Conservation (phyloP, 2,888 invertebrate species). For the Campoplex capitator region DNA sequence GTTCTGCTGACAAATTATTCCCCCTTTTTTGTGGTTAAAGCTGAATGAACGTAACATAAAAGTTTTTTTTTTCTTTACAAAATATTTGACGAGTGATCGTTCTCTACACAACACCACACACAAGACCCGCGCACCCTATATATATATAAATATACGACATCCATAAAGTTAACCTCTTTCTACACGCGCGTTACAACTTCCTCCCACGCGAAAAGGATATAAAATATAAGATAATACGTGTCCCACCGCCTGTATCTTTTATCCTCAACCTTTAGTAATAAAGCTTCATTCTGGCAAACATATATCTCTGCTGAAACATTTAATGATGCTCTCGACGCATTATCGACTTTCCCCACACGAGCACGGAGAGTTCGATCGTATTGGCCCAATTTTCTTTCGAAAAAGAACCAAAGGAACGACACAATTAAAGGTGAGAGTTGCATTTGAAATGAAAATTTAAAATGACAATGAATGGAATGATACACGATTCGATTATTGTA, state of each 20-base stretch:
- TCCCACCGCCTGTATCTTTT: neutral
- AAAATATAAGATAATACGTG: conserved; percentile 29
- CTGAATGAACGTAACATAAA: no score
- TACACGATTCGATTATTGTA: neutral
- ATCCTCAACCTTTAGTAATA: conserved; percentile 11
- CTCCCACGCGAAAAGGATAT: conserved; percentile 28
- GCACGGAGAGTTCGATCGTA: neutral
- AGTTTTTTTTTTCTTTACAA: neutral
- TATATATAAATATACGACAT: neutral
- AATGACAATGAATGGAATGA: no score
- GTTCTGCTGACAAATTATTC: no score
- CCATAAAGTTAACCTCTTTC: conserved; percentile 33
- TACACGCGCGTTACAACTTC: conserved; percentile 43
- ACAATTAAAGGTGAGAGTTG: neutral
- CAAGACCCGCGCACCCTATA: neutral
- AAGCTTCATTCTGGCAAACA: conserved; percentile 1
- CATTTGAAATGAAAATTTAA: neutral
- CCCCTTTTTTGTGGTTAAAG: no score
- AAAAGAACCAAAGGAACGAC: neutral
- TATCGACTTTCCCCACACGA: neutral
- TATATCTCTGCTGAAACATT: conserved; percentile 1
- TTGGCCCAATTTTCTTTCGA: neutral
- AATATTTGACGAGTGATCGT: neutral
- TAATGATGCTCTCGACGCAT: neutral
- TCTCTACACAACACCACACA: neutral